phyloP scores from a whole-genome alignment of 2,113 vertebrate genomes.

The Platanista minor region DNA sequence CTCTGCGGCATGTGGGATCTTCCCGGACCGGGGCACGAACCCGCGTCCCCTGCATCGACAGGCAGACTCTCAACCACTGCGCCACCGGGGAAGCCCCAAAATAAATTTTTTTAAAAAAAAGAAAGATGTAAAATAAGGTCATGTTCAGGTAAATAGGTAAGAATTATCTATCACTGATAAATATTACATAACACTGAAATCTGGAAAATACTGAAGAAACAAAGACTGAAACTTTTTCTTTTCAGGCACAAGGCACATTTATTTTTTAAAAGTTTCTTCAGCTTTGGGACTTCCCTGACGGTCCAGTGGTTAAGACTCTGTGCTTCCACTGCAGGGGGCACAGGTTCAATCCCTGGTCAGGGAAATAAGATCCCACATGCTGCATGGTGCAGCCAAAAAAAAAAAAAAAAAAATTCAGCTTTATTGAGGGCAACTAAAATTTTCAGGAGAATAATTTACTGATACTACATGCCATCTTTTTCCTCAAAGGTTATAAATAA shows the following conservation, averaged over 20 bases:
- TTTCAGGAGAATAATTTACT: background rate
- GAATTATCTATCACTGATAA: background rate
- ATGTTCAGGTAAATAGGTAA: background rate
- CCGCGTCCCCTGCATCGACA: too few relatives aligned
- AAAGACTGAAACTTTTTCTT: background rate
- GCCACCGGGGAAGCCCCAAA: too few relatives aligned
- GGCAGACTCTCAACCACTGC: too few relatives aligned
- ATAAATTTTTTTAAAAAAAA: background rate
- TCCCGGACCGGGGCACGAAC: too few relatives aligned
- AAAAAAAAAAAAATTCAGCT: background rate
- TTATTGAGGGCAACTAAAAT: background rate
- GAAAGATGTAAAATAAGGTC: background rate
- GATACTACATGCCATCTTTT: background rate
- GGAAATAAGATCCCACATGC: too few relatives aligned
- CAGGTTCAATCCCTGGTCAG: too few relatives aligned
- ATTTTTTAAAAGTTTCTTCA: background rate
- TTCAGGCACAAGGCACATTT: background rate
- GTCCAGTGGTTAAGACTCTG: too few relatives aligned
- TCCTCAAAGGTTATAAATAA: background rate
- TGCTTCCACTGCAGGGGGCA: too few relatives aligned
- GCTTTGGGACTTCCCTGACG: too few relatives aligned
- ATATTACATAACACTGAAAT: background rate
- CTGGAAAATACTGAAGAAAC: background rate
- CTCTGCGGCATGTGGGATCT: too few relatives aligned
- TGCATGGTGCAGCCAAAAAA: too few relatives aligned